Evolutionary conservation across 1,140 invertebrate species (phyloP), one percentile per base, ranked within the genome.

Genomic region (Hyposmocoma kahamanoa): DNA sequence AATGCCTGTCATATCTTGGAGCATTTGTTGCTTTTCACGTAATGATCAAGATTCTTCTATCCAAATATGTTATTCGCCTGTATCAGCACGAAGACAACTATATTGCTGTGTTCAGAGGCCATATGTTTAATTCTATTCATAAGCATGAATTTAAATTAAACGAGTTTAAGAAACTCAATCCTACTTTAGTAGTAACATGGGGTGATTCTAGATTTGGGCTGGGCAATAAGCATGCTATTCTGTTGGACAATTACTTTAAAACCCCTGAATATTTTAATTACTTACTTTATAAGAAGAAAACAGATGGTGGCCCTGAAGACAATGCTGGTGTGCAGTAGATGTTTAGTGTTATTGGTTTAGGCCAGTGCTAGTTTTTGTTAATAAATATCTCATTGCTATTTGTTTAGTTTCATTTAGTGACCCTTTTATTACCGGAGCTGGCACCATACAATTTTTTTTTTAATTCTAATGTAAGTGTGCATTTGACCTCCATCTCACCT

Each of bases 61-160:
- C 71, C 9, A 83, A 78, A 56, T 84, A 74, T 72, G 77, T 84
- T 2, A 13, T 84, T 24, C 51, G 81, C 17, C 20, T 84, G 10
- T 84, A 84, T 50, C 58, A 83, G 57, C 55, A 80, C 45, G 77
- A 73, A 47, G 81, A 84, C 50, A 59, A 80, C 13, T 84, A 84
- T 56, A 42, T 80, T 22, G 78, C 81, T 20, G 46, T 84, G n/a
- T 84, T 72, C 39, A 68, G 71, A 70, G 77, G 81, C 1, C 51
- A 75, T 39, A 66, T 66, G 43, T 71, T 52, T 39, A 83, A 83
- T 59, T 62, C 56, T 11, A 73, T 69, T 36, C 58, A 50, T 4
- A 81, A 75, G 62, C 77, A 84, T 36, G 30, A 81, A 44, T 84
- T 84, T 51, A 56, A 74, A 46, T 57, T 81, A 4, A 61, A 77